Conservation (phyloP, 2,797 vertebrate genomes). For the Eulemur mongoz region DNA sequence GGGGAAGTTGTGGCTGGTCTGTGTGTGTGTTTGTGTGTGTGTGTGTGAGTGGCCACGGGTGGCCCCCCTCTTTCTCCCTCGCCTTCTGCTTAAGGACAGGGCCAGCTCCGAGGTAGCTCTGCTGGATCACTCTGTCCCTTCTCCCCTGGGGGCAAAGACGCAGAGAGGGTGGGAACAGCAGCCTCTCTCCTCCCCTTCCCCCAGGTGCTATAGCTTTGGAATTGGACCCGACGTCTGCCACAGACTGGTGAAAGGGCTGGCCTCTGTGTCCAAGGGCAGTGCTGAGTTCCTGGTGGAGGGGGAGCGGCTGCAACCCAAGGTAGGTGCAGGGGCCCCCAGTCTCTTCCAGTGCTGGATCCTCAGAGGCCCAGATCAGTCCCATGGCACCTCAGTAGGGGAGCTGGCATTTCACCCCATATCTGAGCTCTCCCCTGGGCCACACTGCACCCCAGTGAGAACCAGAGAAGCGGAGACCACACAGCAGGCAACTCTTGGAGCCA, state of each 20-base stretch:
- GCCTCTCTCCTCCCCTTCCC: background rate
- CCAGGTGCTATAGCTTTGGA: constrained; percentile 95
- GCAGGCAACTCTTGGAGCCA: background rate
- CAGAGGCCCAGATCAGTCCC: background rate
- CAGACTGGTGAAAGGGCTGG: constrained; percentile 91
- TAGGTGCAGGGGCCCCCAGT: constrained; percentile 63
- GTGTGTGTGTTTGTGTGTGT: background rate
- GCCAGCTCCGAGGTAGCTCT: background rate
- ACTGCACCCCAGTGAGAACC: background rate
- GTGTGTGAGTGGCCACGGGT: background rate
- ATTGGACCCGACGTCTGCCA: constrained; percentile 92
- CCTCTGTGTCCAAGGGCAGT: constrained; percentile 91
- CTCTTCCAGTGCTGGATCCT: background rate
- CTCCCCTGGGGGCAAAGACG: background rate
- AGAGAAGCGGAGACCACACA: background rate
- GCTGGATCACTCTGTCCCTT: background rate
- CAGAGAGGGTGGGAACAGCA: background rate
- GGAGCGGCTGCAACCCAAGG: constrained; percentile 96
- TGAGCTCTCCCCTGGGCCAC: background rate
- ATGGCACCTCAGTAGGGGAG: background rate
- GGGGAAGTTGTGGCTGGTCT: background rate
- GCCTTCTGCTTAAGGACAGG: background rate
- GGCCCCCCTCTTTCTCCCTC: background rate
- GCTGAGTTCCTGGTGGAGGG: constrained; percentile 93
- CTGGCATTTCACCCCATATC: background rate